phyloP scores from a whole-genome alignment of 2,797 vertebrate genomes.

The Malacoraja senta region DNA sequence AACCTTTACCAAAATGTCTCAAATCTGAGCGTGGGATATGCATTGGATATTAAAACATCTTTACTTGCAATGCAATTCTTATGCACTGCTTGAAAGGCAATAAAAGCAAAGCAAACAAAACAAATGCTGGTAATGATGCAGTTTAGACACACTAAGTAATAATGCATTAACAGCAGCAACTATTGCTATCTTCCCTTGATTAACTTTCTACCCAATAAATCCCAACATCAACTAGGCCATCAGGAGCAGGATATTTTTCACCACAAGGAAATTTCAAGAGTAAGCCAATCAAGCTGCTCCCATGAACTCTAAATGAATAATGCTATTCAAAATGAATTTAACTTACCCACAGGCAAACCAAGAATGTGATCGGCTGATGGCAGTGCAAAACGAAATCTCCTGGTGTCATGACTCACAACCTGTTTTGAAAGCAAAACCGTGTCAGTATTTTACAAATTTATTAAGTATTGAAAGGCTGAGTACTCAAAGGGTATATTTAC shows the following conservation, averaged over 20 bases:
- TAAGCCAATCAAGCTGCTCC: not conserved
- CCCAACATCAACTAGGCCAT: not conserved
- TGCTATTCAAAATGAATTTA: not conserved
- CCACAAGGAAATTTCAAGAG: not conserved
- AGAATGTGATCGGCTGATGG: conserved; percentile 55
- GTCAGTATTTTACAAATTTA: not conserved
- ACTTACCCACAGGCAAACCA: conserved; percentile 62
- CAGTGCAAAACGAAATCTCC: conserved; percentile 60
- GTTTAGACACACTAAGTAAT: not conserved
- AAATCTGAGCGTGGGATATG: too few relatives aligned
- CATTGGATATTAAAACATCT: not conserved
- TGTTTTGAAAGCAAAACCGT: conserved; percentile 40
- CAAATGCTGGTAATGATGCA: not conserved
- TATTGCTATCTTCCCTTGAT: too few relatives aligned
- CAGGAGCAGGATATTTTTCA: not conserved
- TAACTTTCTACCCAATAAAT: not conserved
- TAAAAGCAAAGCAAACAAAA: not conserved
- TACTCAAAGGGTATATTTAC: conserved; percentile 44
- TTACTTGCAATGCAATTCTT: not conserved
- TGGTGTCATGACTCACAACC: conserved; percentile 60
- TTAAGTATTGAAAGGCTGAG: not conserved
- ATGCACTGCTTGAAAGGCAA: not conserved
- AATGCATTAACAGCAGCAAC: too few relatives aligned
- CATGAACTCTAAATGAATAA: not conserved
- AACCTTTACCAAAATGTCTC: not conserved